Evolutionary conservation across 2,797 vertebrate species (phyloP).

Genomic region (Malurus splendens): DNA sequence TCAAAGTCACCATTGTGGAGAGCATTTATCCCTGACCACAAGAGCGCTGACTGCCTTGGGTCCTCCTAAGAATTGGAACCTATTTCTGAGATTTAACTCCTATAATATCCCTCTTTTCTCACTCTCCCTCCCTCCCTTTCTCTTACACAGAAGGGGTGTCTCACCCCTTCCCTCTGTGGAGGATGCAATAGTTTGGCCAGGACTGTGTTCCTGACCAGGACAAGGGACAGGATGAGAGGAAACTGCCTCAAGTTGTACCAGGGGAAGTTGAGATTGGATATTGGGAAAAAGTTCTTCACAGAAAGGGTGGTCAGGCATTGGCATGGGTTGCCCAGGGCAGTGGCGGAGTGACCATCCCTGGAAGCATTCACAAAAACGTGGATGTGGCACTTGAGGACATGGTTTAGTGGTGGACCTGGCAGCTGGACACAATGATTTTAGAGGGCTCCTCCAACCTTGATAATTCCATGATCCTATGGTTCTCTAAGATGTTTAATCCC

Average conservation of each 20-base stretch:
- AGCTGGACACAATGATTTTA: not conserved
- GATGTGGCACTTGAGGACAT: not conserved
- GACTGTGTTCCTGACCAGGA: not conserved
- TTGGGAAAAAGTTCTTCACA: not conserved
- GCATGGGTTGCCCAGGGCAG: not conserved
- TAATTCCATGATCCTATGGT: not conserved
- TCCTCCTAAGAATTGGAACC: not conserved
- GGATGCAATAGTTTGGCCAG: not conserved
- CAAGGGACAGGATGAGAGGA: not conserved
- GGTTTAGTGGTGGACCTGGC: not conserved
- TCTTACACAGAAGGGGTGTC: not conserved
- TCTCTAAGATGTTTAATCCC: not conserved
- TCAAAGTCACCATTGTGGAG: not conserved
- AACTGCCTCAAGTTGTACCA: not conserved
- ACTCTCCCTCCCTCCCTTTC: too few species aligned
- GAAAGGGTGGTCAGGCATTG: not conserved
- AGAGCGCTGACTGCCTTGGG: not conserved
- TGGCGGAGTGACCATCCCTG: not conserved
- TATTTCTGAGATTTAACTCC: not conserved
- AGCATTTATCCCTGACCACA: fast-evolving
- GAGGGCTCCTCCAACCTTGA: not conserved
- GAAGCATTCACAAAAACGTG: not conserved
- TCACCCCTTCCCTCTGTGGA: not conserved
- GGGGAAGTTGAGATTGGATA: not conserved
- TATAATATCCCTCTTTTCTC: not conserved